phyloP scores from a whole-genome alignment of 2,113 vertebrate species.

The Pongo pygmaeus region DNA sequence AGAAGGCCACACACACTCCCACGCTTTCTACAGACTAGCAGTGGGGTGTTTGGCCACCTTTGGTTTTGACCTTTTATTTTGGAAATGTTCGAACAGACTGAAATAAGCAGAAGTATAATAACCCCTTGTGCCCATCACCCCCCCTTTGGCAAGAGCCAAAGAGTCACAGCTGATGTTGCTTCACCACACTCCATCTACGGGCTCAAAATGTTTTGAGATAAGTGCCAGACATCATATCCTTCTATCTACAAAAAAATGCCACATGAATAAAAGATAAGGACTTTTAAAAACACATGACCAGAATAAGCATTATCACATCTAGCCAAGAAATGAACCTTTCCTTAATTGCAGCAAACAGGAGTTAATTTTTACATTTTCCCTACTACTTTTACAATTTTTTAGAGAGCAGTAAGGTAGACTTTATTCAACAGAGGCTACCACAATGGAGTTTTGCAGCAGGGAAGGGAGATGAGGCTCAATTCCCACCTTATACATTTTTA shows the following conservation, averaged over 20 bases:
- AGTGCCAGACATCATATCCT: not conserved
- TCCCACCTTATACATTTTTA: not conserved
- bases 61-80: no score
- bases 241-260: not conserved
- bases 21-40: no score
- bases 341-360: no score
- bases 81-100: not conserved
- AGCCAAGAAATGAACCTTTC: not conserved
- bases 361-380: accelerated
- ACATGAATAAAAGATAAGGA: not conserved
- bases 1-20: not conserved
- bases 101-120: not conserved
- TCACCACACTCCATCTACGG: no score
- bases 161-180: accelerated
- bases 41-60: no score
- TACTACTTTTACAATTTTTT: accelerated
- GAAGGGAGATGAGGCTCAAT: not conserved
- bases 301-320: no score
- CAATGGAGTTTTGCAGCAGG: accelerated
- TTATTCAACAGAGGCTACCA: not conserved
- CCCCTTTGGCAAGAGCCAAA: no score
- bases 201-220: not conserved
- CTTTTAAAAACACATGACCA: not conserved
- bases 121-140: no score
- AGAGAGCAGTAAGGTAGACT: no score